Evolutionary conservation across 2,113 vertebrate genomes (phyloP).

Genomic region (Uria lomvia): DNA sequence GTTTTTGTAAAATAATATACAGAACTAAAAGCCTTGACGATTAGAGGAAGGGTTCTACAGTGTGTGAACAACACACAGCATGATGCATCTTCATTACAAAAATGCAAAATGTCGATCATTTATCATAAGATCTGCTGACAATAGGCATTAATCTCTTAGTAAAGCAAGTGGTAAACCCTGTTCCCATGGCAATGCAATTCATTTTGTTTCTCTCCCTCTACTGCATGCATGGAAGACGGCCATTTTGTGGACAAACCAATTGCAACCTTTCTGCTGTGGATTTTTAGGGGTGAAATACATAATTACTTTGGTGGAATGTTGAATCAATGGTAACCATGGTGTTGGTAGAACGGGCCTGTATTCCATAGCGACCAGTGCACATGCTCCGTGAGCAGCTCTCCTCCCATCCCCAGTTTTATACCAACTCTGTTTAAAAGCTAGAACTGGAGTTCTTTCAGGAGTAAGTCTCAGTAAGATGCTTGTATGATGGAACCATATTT

Average conservation of each 20-base stretch:
- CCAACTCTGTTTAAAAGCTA: neutral
- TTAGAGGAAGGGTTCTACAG: neutral
- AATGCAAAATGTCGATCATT: neutral
- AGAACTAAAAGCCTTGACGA: neutral
- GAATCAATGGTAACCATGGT: neutral
- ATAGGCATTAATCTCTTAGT: slow-evolving; percentile 19
- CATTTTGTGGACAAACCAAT: neutral
- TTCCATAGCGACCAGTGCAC: neutral
- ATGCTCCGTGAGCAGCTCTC: neutral
- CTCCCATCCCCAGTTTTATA: neutral
- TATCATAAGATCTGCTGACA: slow-evolving; percentile 30
- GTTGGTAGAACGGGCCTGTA: rapidly evolving
- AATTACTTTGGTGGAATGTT: neutral
- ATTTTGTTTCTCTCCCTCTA: neutral
- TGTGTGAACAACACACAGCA: neutral
- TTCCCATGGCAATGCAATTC: neutral
- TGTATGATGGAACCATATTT: neutral
- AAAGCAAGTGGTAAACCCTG: slow-evolving; percentile 2
- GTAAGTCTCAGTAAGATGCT: neutral
- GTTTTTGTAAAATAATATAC: neutral
- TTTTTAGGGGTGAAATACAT: neutral
- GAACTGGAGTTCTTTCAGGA: neutral
- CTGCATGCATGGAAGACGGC: neutral
- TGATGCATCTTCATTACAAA: slow-evolving; percentile 37
- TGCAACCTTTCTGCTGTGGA: neutral